Conservation (phyloP, 37 sponge, comb jelly and placozoan species). For the Crambe crambe region DNA sequence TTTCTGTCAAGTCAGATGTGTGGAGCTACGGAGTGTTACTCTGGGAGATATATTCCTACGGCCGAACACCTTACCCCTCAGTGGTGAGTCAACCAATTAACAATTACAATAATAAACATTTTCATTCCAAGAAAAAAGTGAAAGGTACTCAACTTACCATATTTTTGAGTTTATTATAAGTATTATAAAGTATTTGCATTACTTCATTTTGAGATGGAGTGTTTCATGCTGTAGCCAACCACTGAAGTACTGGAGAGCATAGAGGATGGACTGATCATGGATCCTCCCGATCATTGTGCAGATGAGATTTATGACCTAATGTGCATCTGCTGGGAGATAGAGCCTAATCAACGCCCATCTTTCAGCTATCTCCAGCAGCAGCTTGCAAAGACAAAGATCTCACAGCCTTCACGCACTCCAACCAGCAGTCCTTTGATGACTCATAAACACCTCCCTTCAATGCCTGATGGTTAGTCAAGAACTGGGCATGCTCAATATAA, state of each 20-base stretch:
- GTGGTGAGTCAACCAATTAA: conserved; percentile 68
- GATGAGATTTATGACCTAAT: conserved; percentile 72
- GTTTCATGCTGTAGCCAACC: conserved; percentile 63
- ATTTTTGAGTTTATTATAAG: no score
- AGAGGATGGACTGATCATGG: conserved; percentile 86
- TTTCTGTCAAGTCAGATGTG: conserved; percentile 83
- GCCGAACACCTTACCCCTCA: conserved; percentile 87
- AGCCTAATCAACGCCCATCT: conserved; percentile 66
- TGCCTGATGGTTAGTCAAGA: conserved; percentile 7
- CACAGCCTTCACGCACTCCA: not conserved
- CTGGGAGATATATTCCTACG: conserved; percentile 91
- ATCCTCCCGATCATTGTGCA: conserved; percentile 83
- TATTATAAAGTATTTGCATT: no score
- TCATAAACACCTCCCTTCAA: not conserved
- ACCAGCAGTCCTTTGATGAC: not conserved
- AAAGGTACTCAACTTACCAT: no score
- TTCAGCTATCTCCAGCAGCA: conserved; percentile 51
- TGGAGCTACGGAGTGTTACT: conserved; percentile 92
- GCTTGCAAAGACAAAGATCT: conserved; percentile 24
- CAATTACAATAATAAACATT: no score
- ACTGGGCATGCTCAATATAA: no score
- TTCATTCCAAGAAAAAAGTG: no score
- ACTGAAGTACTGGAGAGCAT: conserved; percentile 78
- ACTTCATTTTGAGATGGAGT: no score
- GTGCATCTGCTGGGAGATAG: conserved; percentile 79